These are phyloP conservation scores for Drosophila fulvimacula DNA, from an alignment of 2,888 invertebrate species.

Conservation along the genomic window DNA sequence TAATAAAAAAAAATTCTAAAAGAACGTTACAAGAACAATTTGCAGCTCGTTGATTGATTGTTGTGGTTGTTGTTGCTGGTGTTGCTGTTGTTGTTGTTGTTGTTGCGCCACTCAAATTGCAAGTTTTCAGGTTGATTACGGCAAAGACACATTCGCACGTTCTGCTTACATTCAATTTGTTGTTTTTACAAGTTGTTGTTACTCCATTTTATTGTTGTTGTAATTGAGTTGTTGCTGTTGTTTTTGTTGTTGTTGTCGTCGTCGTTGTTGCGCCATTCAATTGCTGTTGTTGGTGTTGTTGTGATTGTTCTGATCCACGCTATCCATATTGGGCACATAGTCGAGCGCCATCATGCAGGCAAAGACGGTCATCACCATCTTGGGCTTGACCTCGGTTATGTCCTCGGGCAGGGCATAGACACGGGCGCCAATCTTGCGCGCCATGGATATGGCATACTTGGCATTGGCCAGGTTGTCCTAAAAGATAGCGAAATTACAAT, in stretches of 20 bases:
- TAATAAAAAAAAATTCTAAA: conserved; percentile 52
- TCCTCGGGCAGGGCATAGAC: conserved; percentile 99
- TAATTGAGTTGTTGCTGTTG: conserved; percentile 46
- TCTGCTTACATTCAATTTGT: conserved; percentile 16
- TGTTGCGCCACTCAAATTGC: conserved; percentile 33
- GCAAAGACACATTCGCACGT: conserved; percentile 49
- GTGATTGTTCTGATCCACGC: conserved; percentile 83
- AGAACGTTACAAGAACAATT: conserved; percentile 53
- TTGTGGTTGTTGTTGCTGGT: conserved; percentile 12
- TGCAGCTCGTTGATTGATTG: conserved; percentile 6
- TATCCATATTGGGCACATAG: conserved; percentile 95
- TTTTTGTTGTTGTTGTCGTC: conserved; percentile 35
- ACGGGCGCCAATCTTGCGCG: conserved; percentile 97
- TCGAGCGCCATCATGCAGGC: conserved; percentile 99
- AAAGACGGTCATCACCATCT: conserved; percentile 99
- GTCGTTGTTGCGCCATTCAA: conserved; percentile 16
- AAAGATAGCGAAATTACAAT: background rate
- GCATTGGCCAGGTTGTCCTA: conserved; percentile 98
- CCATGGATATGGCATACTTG: conserved; percentile 99
- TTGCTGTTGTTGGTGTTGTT: conserved; percentile 61
- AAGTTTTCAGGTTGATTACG: conserved; percentile 41
- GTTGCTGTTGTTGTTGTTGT: conserved; percentile 1
- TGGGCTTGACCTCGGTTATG: conserved; percentile 98
- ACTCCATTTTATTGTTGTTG: conserved; percentile 22
- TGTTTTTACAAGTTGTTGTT: conserved; percentile 38